phyloP scores from a whole-genome alignment of 2,113 vertebrate genomes.

The Hydrolagus affinis region DNA sequence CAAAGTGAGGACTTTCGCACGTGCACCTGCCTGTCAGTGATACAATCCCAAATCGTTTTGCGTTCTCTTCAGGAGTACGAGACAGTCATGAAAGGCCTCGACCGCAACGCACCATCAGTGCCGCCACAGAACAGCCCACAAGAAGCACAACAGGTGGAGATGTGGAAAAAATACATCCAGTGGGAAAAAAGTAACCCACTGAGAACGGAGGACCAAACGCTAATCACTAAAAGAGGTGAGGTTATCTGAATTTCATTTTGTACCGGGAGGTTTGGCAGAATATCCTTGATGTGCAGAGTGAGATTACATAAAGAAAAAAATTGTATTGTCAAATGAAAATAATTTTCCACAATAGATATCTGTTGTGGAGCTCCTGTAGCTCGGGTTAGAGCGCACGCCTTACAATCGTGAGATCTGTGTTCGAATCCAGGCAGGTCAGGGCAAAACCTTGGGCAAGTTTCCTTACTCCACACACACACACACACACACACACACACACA shows the following conservation, averaged over 20 bases:
- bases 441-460: too few species aligned
- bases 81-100: conserved; percentile 96
- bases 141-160: conserved; percentile 96
- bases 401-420: too few species aligned
- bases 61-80: conserved; percentile 81
- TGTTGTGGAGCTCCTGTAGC: too few species aligned
- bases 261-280: background rate
- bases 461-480: too few species aligned
- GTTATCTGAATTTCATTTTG: background rate
- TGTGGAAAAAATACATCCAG: conserved; percentile 99
- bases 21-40: background rate
- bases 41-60: background rate
- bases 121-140: conserved; percentile 95
- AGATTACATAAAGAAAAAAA: background rate
- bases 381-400: too few species aligned
- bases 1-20: too few species aligned
- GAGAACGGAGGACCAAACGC: conserved; percentile 93
- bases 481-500: too few species aligned
- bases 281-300: background rate
- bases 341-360: too few species aligned
- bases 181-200: conserved; percentile 98
- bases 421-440: too few species aligned
- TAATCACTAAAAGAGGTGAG: conserved; percentile 95
- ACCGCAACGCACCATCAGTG: conserved; percentile 92
- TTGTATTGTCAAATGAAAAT: background rate